Percentiles rank a stretch among this genome's conserved stretches.
Evolutionary conservation across 2,113 vertebrate genomes (phyloP).

Genomic region (Blennius ocellaris): DNA sequence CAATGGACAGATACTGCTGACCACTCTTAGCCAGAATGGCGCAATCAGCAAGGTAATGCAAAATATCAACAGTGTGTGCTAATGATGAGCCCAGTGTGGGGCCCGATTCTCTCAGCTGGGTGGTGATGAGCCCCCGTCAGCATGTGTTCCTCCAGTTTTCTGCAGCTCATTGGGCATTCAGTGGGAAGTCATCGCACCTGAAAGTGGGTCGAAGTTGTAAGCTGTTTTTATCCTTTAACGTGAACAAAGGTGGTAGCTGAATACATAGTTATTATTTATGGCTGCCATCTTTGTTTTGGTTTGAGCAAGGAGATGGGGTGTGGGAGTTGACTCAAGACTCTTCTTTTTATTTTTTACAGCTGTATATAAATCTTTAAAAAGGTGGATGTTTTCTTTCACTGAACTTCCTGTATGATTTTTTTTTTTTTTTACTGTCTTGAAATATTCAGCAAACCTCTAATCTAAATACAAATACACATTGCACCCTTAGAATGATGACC

Average conservation of each 20-base stretch:
- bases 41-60: slow-evolving; percentile 2
- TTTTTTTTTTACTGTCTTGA: too few relatives aligned
- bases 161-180: slow-evolving; percentile 22
- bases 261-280: slow-evolving; percentile 13
- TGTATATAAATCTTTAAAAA: background rate
- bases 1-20: background rate
- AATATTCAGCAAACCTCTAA: too few relatives aligned
- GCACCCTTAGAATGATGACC: background rate
- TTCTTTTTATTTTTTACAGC: background rate
- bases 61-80: slow-evolving; percentile 16
- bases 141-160: slow-evolving; percentile 1
- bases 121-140: slow-evolving; percentile 8
- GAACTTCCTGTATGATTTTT: too few relatives aligned
- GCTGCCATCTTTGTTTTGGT: slow-evolving; percentile 7
- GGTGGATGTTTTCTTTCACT: too few relatives aligned
- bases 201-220: background rate
- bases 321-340: background rate
- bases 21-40: background rate
- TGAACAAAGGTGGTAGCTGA: slow-evolving; percentile 5
- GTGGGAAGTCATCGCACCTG: background rate
- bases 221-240: slow-evolving; percentile 5
- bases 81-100: slow-evolving; percentile 4
- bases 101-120: background rate
- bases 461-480: background rate
- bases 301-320: background rate